Percentiles rank a stretch among this genome's conserved stretches.
Evolutionary conservation across 1,140 invertebrate genomes (phyloP).

Genomic region (Microplitis mediator): DNA sequence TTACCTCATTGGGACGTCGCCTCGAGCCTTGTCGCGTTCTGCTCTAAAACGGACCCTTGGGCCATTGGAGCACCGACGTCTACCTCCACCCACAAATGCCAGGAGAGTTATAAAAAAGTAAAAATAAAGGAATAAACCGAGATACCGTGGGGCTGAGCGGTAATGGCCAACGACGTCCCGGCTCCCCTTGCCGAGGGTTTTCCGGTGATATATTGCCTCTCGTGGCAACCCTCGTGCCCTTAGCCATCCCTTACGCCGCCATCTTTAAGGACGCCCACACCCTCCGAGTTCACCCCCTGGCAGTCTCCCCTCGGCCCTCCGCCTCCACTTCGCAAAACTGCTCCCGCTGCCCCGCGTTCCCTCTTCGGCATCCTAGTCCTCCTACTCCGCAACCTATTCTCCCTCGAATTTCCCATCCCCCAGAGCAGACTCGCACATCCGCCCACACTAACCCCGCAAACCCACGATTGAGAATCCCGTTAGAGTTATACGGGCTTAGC

Average conservation of each 20-base stretch:
- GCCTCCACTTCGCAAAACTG: too few species aligned
- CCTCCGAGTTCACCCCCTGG: constrained; percentile 29
- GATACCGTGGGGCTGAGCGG: constrained; percentile 24
- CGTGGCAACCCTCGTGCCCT: constrained; percentile 51
- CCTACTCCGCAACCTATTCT: constrained; percentile 9
- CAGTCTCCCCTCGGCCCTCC: neutral
- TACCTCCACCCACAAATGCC: neutral
- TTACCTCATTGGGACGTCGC: constrained; percentile 17
- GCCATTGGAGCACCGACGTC: neutral
- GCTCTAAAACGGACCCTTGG: constrained; percentile 3
- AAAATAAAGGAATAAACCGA: constrained; percentile 20
- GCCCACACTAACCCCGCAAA: constrained; percentile 35
- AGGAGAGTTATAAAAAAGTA: neutral
- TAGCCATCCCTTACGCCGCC: constrained; percentile 61
- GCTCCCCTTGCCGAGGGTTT: constrained; percentile 20
- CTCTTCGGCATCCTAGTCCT: constrained; percentile 18
- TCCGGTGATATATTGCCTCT: constrained; percentile 57
- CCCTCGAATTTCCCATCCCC: constrained; percentile 33
- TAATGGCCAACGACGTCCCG: constrained; percentile 30
- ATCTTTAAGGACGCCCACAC: constrained; percentile 57
- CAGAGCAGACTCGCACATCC: constrained; percentile 43
- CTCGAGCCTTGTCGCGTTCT: neutral
- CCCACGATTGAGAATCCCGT: constrained; percentile 60
- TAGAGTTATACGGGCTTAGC: constrained; percentile 61
- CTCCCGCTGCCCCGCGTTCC: constrained; percentile 17